Evolutionary conservation across 2,797 vertebrate species (phyloP), one percentile per base, ranked within the genome.

Genomic region (Triplophysa yarkandensis): DNA sequence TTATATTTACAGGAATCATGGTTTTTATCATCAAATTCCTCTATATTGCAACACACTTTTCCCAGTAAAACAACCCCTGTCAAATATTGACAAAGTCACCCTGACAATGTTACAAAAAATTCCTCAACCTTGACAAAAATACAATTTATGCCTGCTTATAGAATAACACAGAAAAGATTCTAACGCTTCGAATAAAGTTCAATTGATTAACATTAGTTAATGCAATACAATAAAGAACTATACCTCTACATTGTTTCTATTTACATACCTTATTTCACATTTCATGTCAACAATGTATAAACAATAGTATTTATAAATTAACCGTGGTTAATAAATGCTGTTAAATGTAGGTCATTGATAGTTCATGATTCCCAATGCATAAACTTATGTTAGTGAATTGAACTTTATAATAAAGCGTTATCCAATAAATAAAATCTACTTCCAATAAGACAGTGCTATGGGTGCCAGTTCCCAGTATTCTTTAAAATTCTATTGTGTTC

Each of bases 21-120:
- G 7, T 85, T 85, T 76, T 68, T 75, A 86, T 66, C 84, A 77
- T 74, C 55, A 60, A 66, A 48, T 79, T 71, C 69, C 75, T 70
- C 72, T 67, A 79, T 70, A 73, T 71, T 58, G 32, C 19, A 34
- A 46, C 21, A 67, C 36, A 58, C 81, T 79, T 75, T 84, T 83
- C 78, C 85, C 80, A 83, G 80, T 74, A 44, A 64, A 76, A 70
- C 71, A 64, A 71, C 76, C 70, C 68, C 82, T 86, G 89, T 90
- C 90, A 92, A 92, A 92, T 90, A 91, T 90, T 92, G 89, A 92
- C 90, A 87, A 87, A 75, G 68, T 85, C 61, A 73, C 39, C 79
- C 82, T 79, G 58, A 83, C 83, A 71, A 77, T 32, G 36, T 80
- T 83, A 84, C 83, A 84, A 88, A 83, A 34, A 63, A 55, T 8